Conservation (phyloP, 1,140 invertebrate species). For the Bombus difficillimus region DNA sequence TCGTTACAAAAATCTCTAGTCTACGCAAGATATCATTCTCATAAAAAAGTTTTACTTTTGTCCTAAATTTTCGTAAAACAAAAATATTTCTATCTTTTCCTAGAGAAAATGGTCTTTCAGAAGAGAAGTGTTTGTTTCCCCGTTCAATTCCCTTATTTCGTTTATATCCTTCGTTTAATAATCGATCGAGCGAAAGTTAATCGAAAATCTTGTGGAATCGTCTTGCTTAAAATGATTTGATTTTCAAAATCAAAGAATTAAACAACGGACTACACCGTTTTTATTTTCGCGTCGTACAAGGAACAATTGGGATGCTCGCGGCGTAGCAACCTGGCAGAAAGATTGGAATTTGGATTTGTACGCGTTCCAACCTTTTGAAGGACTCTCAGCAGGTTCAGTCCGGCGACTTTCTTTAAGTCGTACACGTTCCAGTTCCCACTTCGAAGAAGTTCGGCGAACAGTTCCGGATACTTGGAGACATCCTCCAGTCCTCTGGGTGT, state of each 20-base stretch:
- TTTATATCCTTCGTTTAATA: neutral
- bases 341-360: slow-evolving; percentile 5
- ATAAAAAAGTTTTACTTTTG: neutral
- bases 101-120: neutral
- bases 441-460: too few relatives aligned
- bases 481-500: too few relatives aligned
- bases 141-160: neutral
- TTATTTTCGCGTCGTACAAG: neutral
- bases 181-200: neutral
- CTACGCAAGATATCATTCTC: too few relatives aligned
- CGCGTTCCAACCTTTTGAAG: slow-evolving; percentile 70
- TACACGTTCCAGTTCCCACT: too few relatives aligned
- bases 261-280: too few relatives aligned
- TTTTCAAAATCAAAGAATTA: too few relatives aligned
- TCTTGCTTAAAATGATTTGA: too few relatives aligned
- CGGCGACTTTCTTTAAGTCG: too few relatives aligned
- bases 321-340: neutral
- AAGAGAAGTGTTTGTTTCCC: neutral
- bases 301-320: neutral
- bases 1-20: neutral
- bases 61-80: neutral
- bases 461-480: too few relatives aligned
- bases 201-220: neutral
- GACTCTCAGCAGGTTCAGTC: too few relatives aligned
- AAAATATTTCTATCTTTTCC: neutral